Evolutionary conservation across 2,797 vertebrate species (phyloP).

Genomic region (Lithobates sylvaticus): DNA sequence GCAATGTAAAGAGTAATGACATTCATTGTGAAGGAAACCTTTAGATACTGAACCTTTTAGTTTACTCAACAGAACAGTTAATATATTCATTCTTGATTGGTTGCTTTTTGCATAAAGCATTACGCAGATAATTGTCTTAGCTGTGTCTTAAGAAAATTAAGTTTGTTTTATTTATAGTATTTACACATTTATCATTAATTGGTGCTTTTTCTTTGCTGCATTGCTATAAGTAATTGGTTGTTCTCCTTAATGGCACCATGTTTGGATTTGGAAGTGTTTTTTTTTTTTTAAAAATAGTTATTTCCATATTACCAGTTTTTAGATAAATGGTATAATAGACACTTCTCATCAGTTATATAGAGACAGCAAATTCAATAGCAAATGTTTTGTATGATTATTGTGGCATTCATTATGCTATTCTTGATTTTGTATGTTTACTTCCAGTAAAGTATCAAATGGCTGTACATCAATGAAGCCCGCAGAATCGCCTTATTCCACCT

Average conservation of each 20-base stretch:
- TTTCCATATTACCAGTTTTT: slow-evolving; percentile 17
- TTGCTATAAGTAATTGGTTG: slow-evolving; percentile 56
- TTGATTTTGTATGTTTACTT: neutral
- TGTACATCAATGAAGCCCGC: neutral
- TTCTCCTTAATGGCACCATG: slow-evolving; percentile 48
- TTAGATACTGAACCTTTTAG: no score
- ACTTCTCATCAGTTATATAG: neutral
- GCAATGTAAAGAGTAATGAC: no score
- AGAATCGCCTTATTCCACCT: neutral
- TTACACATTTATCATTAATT: neutral
- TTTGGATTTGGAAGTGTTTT: slow-evolving; percentile 37
- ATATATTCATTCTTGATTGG: no score
- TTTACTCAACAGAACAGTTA: no score
- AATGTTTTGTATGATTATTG: slow-evolving; percentile 6
- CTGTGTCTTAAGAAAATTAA: no score
- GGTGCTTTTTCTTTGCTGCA: slow-evolving; percentile 17
- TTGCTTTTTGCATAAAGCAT: no score
- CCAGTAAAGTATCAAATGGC: neutral
- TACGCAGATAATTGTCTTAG: no score
- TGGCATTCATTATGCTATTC: neutral
- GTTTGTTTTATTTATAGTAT: neutral
- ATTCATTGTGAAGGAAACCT: no score
- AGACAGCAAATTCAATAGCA: slow-evolving; percentile 8
- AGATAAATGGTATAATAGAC: slow-evolving; percentile 24
- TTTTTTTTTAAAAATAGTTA: slow-evolving; percentile 25